Percentiles rank a stretch among this genome's conserved stretches.
Conservation (phyloP, 2,113 vertebrate species). For the Ochotona princeps region DNA sequence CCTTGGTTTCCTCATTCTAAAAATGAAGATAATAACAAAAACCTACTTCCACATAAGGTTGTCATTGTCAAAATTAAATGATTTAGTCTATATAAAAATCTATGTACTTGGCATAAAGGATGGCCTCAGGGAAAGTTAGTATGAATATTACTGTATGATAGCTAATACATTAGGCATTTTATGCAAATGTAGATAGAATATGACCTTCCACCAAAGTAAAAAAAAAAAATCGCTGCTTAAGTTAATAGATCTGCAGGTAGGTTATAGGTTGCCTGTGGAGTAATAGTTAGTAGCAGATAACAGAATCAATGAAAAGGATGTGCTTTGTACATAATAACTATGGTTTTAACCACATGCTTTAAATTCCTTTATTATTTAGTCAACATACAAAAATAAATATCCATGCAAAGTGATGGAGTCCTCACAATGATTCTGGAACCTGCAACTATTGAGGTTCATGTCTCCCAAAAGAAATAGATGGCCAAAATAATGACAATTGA, state of each 20-base stretch:
- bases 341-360: not conserved
- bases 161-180: not conserved
- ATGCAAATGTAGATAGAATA: not conserved
- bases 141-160: not conserved
- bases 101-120: not conserved
- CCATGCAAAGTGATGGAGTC: not conserved
- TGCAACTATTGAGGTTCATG: not conserved
- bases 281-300: not conserved
- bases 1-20: conserved; percentile 2
- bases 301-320: not conserved
- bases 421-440: not conserved
- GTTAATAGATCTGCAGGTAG: not conserved
- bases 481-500: not conserved
- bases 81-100: not conserved
- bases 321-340: not conserved
- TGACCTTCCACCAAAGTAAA: not conserved
- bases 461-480: not conserved
- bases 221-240: conserved; percentile 8
- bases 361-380: conserved; percentile 5
- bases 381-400: not conserved
- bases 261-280: not conserved
- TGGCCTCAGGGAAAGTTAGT: not conserved
- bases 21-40: not conserved
- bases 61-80: not conserved
- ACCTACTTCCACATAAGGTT: not conserved